Evolutionary conservation across 2,888 invertebrate genomes (phyloP).

Genomic region (Acanthosoma haemorrhoidale): DNA sequence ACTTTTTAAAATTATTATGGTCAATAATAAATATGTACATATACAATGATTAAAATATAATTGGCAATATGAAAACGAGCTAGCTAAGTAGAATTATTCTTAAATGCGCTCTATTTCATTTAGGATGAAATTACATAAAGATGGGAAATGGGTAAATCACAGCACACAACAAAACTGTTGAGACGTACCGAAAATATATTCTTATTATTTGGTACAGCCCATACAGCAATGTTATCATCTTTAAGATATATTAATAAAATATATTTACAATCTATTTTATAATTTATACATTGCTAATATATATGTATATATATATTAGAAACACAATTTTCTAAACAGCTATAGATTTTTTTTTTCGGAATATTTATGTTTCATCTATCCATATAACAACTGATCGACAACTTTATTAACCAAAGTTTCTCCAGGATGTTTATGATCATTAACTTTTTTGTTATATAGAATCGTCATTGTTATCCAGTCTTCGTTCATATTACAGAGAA

Average conservation of each 20-base stretch:
- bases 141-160: too few species aligned
- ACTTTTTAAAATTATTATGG: too few species aligned
- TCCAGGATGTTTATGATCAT: neutral
- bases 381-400: neutral
- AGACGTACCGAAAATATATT: slow-evolving; percentile 27
- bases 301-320: too few species aligned
- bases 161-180: neutral
- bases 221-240: slow-evolving; percentile 25
- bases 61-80: too few species aligned
- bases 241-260: slow-evolving; percentile 30
- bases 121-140: too few species aligned
- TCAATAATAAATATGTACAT: too few species aligned
- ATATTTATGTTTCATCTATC: neutral
- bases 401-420: too few species aligned
- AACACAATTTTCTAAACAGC: slow-evolving; percentile 10
- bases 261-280: slow-evolving; percentile 28
- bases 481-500: neutral
- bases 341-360: neutral
- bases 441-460: neutral
- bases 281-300: slow-evolving; percentile 28
- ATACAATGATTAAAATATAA: too few species aligned
- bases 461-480: neutral
- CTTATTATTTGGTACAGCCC: slow-evolving; percentile 29
- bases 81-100: too few species aligned
- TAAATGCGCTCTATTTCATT: too few species aligned